These are phyloP conservation scores for Tribolium freemani DNA, from an alignment of 2,888 invertebrate genomes.

Conservation along the genomic window DNA sequence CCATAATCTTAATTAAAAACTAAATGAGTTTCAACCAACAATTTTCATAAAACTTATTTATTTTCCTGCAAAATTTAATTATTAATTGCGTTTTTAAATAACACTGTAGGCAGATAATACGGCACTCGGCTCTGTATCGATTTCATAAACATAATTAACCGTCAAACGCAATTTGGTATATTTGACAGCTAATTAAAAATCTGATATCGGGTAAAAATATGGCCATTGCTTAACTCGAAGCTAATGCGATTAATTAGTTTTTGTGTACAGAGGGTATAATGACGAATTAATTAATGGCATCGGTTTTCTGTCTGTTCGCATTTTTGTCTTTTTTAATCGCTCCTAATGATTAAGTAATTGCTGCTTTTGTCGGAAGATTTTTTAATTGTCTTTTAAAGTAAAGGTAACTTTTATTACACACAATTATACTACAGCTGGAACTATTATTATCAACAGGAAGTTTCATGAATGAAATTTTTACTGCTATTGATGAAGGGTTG, in stretches of 20 bases:
- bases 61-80: conserved; percentile 56
- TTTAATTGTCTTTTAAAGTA: neutral
- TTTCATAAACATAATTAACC: conserved; percentile 64
- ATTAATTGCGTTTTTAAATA: conserved; percentile 54
- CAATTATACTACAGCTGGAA: too few species aligned
- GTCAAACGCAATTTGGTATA: conserved; percentile 65
- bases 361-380: conserved; percentile 16
- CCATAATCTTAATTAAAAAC: conserved; percentile 61
- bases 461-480: too few species aligned
- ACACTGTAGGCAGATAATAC: conserved; percentile 54
- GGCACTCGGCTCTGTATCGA: conserved; percentile 54
- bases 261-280: conserved; percentile 48
- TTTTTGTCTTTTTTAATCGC: conserved; percentile 36
- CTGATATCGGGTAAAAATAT: conserved; percentile 62
- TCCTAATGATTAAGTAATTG: conserved; percentile 31
- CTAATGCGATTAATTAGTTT: conserved; percentile 60
- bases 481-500: too few species aligned
- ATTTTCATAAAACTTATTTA: conserved; percentile 57
- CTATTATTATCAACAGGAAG: too few species aligned
- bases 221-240: conserved; percentile 55
- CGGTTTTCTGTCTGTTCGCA: conserved; percentile 28
- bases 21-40: conserved; percentile 59
- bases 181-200: conserved; percentile 68
- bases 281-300: conserved; percentile 41
- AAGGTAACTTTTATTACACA: neutral